Evolutionary conservation across 2,797 vertebrate genomes (phyloP).

Genomic region (Esox masquinongy): DNA sequence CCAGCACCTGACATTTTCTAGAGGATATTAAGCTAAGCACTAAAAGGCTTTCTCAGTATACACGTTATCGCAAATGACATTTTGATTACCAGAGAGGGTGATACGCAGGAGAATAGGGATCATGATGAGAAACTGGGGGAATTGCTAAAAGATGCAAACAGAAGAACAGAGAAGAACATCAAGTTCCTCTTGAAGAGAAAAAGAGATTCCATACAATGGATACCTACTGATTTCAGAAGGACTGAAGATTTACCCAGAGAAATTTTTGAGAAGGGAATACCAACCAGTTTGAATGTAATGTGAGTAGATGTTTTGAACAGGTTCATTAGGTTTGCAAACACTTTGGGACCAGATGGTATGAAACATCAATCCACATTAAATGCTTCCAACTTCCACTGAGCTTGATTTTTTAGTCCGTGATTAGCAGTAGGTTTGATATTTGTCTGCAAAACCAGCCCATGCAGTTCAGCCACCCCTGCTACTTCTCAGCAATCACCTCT

Average conservation of each 20-base stretch:
- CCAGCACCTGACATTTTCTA: conserved; percentile 10
- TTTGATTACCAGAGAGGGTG: conserved; percentile 1
- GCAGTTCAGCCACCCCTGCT: no score
- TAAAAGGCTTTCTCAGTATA: neutral
- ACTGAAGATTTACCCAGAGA: conserved; percentile 22
- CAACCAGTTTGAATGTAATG: no score
- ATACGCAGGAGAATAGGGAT: neutral
- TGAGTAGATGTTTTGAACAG: no score
- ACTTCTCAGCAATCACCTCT: no score
- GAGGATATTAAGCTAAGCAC: neutral
- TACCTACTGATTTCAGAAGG: conserved; percentile 20
- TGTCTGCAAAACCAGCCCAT: no score
- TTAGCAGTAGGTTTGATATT: no score
- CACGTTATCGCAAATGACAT: conserved; percentile 6
- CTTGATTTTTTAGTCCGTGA: no score
- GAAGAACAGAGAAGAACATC: conserved; percentile 20
- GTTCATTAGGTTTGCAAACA: no score
- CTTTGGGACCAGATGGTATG: no score
- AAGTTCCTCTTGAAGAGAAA: conserved; percentile 13
- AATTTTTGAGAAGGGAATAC: no score
- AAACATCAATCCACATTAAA: no score
- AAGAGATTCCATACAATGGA: conserved; percentile 21
- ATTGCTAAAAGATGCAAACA: conserved; percentile 21
- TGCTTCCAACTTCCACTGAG: no score
- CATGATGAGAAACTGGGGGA: conserved; percentile 10